These are phyloP conservation scores for Idaea biselata DNA, from an alignment of 2,888 invertebrate genomes.

Conservation along the genomic window DNA sequence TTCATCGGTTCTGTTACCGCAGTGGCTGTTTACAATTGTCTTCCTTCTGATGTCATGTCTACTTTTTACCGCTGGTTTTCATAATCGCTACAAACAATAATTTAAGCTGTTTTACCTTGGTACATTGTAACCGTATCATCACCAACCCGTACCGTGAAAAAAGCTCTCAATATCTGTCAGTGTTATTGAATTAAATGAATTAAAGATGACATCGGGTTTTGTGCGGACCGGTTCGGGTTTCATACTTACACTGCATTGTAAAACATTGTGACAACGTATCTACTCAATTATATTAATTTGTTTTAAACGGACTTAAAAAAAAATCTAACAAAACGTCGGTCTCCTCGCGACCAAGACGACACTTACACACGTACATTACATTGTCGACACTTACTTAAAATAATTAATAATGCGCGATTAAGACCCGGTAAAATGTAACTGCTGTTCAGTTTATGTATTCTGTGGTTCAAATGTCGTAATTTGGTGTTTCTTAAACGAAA, in stretches of 20 bases:
- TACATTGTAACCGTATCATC: neutral
- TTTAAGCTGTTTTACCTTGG: neutral
- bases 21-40: too few relatives aligned
- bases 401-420: too few relatives aligned
- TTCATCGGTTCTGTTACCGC: too few relatives aligned
- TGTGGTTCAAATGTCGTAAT: neutral
- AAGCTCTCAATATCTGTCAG: constrained; percentile 4
- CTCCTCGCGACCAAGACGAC: too few relatives aligned
- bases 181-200: constrained; percentile 21
- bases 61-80: too few relatives aligned
- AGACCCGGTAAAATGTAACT: too few relatives aligned
- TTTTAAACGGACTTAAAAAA: too few relatives aligned
- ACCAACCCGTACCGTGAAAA: neutral
- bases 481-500: neutral
- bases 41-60: too few relatives aligned
- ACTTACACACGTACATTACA: too few relatives aligned
- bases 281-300: neutral
- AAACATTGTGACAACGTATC: constrained; percentile 15
- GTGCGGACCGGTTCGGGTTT: constrained; percentile 10
- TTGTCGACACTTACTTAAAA: too few relatives aligned
- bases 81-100: too few relatives aligned
- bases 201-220: constrained; percentile 16
- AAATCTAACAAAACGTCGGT: too few relatives aligned
- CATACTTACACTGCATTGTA: constrained; percentile 13
- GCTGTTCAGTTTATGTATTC: neutral